These are phyloP conservation scores for Saccostrea cuccullata DNA, from an alignment of 1,140 invertebrate genomes.

Conservation along the genomic window DNA sequence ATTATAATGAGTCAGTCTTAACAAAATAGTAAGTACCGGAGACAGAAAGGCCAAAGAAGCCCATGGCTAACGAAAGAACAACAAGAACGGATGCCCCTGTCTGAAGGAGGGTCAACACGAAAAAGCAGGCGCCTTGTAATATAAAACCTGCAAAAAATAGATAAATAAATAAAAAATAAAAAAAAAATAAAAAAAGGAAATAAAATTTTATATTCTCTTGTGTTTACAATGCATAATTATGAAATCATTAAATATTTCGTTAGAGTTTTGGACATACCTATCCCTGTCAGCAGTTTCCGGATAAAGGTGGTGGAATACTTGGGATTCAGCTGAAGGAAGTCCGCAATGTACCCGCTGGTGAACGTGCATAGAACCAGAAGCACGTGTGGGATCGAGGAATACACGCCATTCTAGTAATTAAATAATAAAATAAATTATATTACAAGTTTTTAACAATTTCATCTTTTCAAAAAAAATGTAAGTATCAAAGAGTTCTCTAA, in stretches of 20 bases:
- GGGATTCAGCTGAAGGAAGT: constrained; percentile 61
- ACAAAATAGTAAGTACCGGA: constrained; percentile 59
- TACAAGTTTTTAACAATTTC: neutral
- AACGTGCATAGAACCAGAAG: constrained; percentile 66
- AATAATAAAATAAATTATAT: neutral
- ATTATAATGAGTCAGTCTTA: too few relatives aligned
- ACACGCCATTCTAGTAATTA: constrained; percentile 70
- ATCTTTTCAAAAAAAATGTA: too few relatives aligned
- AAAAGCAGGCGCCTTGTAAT: constrained; percentile 61
- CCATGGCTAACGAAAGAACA: constrained; percentile 67
- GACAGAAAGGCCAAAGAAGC: constrained; percentile 67
- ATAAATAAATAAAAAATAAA: too few relatives aligned
- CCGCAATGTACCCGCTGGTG: constrained; percentile 71
- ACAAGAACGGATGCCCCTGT: constrained; percentile 57
- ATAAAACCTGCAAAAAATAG: constrained; percentile 68
- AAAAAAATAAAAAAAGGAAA: neutral
- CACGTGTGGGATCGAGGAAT: constrained; percentile 73
- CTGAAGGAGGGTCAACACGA: constrained; percentile 57
- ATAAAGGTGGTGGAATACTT: constrained; percentile 64
- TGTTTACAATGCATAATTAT: too few relatives aligned
- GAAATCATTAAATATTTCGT: too few relatives aligned
- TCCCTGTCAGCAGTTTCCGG: constrained; percentile 71
- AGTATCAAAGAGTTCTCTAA: too few relatives aligned
- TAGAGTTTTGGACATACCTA: constrained; percentile 53
- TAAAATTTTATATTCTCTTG: too few relatives aligned